Conservation (phyloP, 2,888 invertebrate genomes). For the Ophonus ardosiacus region DNA sequence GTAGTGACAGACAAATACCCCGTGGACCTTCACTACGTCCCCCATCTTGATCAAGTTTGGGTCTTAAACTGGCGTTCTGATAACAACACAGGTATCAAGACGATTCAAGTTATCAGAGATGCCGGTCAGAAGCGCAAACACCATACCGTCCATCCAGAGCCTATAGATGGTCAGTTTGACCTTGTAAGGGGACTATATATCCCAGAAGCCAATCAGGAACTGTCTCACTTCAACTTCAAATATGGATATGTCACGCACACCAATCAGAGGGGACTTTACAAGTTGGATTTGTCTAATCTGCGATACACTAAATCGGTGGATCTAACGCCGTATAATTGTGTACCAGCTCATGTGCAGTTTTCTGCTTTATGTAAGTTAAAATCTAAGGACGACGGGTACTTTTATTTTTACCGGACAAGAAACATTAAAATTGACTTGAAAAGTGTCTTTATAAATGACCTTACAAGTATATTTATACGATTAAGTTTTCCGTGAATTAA, state of each 20-base stretch:
- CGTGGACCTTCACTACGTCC: conserved; percentile 83
- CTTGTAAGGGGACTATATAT: conserved; percentile 82
- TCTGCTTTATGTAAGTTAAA: conserved; percentile 83
- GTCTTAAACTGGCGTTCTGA: conserved; percentile 83
- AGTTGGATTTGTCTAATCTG: conserved; percentile 84
- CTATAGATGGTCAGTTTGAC: conserved; percentile 87
- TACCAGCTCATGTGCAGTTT: conserved; percentile 83
- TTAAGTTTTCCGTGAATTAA: too few species aligned
- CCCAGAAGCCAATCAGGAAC: conserved; percentile 79
- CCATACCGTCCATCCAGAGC: conserved; percentile 85
- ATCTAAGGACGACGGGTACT: too few species aligned
- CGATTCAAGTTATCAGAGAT: conserved; percentile 84
- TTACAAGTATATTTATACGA: too few species aligned
- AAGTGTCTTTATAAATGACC: too few species aligned
- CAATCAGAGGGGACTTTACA: conserved; percentile 85
- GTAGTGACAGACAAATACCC: conserved; percentile 85
- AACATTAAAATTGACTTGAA: too few species aligned
- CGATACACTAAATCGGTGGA: conserved; percentile 85
- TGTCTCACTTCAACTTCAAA: conserved; percentile 79
- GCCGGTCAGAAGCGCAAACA: conserved; percentile 85
- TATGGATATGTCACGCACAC: conserved; percentile 87
- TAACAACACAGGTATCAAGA: conserved; percentile 80
- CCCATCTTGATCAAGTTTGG: conserved; percentile 86
- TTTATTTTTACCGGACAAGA: too few species aligned
- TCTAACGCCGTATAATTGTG: conserved; percentile 84